A percentile compares a stretch with the other conserved stretches of the same genome.
Conservation (phyloP, 2,797 vertebrate species). For the Hemitrygon akajei region DNA sequence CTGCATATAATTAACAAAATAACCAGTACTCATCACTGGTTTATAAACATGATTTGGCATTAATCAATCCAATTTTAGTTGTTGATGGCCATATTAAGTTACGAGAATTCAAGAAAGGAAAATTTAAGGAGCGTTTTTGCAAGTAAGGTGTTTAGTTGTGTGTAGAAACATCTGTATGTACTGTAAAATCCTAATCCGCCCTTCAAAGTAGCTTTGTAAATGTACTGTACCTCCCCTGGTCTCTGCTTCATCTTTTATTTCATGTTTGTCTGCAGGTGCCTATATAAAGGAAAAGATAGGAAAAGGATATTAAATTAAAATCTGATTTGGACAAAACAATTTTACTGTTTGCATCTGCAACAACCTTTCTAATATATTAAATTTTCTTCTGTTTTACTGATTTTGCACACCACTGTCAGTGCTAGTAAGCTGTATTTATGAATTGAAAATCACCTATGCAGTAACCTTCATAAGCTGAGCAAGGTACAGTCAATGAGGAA, state of each 20-base stretch:
- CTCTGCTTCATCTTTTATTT: neutral
- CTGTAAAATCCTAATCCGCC: neutral
- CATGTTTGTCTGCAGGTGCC: neutral
- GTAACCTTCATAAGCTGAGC: neutral
- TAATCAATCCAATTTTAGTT: neutral
- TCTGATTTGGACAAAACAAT: neutral
- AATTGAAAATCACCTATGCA: constrained; percentile 28
- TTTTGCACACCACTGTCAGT: neutral
- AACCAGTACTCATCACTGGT: no score
- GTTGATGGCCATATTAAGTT: neutral
- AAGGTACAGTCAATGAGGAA: neutral
- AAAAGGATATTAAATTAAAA: neutral
- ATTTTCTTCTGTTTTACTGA: neutral
- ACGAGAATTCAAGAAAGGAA: neutral
- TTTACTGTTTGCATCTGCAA: neutral
- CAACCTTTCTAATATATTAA: neutral
- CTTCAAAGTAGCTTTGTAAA: neutral
- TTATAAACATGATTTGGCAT: neutral
- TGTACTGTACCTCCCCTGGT: neutral
- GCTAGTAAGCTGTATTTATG: neutral
- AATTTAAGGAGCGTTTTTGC: neutral
- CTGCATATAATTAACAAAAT: no score
- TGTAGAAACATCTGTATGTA: neutral
- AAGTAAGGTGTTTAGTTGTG: neutral
- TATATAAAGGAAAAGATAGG: neutral